Base-by-base conservation (phyloP, 2,888 invertebrate species). In the Patella pellucida region DNA sequence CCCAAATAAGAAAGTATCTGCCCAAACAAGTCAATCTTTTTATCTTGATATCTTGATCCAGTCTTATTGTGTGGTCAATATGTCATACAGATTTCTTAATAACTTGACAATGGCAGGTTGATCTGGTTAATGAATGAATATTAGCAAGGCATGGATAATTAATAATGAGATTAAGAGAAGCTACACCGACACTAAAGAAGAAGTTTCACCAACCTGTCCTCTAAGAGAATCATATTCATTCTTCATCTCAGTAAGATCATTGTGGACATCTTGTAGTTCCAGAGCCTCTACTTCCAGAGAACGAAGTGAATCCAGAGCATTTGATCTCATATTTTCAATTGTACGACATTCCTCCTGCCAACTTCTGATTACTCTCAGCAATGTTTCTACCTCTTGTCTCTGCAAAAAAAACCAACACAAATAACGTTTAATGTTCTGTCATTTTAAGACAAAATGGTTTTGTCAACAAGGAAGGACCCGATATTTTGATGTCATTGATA, bases 251-350 rank as follows among this genome's bases (percentile, higher is more conserved):
- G 82, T 81, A 69, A 87, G 81, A 52, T 86, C 83, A 72, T 81
- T 80, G 68, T 86, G 86, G 9, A 83, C 79, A 15, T 81, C 78
- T 72, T 85, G 84, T 54, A 87, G 77, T 12, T 83, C 80, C 3
- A 83, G 62, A 19, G 87, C 81, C 76, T 88, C 87, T 51, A 83
- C 72, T 76, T 88, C 86, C 50, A 87, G 80, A 71, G 80, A 78
- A 23, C 83, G 77, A 9, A 88, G 75, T 11, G 85, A 83, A 75
- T 88, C 87, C 15, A 87, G 81, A 31, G 87, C 87, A 62, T 85
- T 86, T 9, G 83, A 76, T 69, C 87, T 78, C 87, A 87, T 87
- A 68, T 80, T 83, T 74, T 87, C 87, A 1, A 86, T 83, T 19
- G 79, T 79, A 50, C 81, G 78, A 74, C 85, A 86, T 74, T 87